phyloP scores from a whole-genome alignment of 2,797 vertebrate species.

The Phaenicophaeus curvirostris region DNA sequence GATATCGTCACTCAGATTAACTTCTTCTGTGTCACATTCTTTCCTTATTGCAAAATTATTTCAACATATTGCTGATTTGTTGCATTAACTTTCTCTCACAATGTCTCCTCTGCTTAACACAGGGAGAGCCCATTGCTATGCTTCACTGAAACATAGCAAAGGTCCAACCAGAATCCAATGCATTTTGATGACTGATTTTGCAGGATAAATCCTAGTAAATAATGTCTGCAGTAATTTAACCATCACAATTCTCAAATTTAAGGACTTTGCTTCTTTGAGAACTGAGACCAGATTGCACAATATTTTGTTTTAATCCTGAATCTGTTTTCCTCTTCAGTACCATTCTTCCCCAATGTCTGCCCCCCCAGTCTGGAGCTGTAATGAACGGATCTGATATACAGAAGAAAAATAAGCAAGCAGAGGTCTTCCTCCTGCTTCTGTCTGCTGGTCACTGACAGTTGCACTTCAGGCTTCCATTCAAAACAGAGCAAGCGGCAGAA shows the following conservation, averaged over 20 bases:
- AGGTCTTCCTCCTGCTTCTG: constrained; percentile 1
- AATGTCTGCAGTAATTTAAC: neutral
- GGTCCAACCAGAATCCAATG: neutral
- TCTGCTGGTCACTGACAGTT: neutral
- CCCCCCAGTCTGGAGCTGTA: neutral
- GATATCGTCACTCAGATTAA: neutral
- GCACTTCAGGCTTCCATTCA: neutral
- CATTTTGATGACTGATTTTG: neutral
- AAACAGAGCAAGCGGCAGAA: neutral
- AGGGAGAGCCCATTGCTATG: neutral
- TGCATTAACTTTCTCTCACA: constrained; percentile 1
- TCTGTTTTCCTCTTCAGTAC: neutral
- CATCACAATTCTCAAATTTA: neutral
- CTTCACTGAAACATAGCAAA: neutral
- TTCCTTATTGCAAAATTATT: neutral
- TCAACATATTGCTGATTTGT: constrained; percentile 17
- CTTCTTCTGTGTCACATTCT: neutral
- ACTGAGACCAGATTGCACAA: neutral
- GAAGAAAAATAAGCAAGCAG: neutral
- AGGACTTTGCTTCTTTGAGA: neutral
- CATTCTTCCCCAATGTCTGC: neutral
- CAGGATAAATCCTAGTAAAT: neutral
- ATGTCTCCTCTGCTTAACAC: neutral
- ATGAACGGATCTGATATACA: neutral
- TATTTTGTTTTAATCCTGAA: neutral